Evolutionary conservation across 1,140 invertebrate species (phyloP).

Genomic region (Adelges cooleyi): DNA sequence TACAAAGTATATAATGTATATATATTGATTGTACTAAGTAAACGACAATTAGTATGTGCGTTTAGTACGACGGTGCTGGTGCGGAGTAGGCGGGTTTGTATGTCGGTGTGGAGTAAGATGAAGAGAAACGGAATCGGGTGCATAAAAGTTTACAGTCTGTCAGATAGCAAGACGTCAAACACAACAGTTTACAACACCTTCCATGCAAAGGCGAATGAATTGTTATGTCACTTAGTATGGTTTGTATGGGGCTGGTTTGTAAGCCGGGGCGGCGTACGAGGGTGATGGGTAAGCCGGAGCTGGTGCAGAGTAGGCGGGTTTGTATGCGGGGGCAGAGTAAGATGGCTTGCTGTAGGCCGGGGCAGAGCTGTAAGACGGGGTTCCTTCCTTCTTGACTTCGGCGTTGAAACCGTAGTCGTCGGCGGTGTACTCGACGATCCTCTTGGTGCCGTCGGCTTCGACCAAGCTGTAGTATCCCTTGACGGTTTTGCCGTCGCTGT

Average conservation of each 20-base stretch:
- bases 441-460: constrained; percentile 33
- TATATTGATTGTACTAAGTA: too few relatives aligned
- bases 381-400: neutral
- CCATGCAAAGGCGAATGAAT: too few relatives aligned
- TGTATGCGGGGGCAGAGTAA: neutral
- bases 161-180: too few relatives aligned
- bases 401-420: constrained; percentile 31
- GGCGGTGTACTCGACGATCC: constrained; percentile 33
- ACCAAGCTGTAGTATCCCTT: constrained; percentile 38
- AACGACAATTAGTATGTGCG: too few relatives aligned
- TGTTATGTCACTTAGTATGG: too few relatives aligned
- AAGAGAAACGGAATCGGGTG: too few relatives aligned
- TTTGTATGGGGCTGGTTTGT: neutral
- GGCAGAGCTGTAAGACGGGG: neutral
- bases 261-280: neutral
- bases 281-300: neutral
- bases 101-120: too few relatives aligned
- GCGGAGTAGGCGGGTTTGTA: too few relatives aligned
- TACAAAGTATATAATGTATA: too few relatives aligned
- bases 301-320: neutral
- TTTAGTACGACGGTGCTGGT: too few relatives aligned
- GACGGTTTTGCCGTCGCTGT: constrained; percentile 41
- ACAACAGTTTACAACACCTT: too few relatives aligned
- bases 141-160: too few relatives aligned
- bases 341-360: neutral